Evolutionary conservation across 2,113 vertebrate species (phyloP).

Genomic region (Eupsittula cactorum): DNA sequence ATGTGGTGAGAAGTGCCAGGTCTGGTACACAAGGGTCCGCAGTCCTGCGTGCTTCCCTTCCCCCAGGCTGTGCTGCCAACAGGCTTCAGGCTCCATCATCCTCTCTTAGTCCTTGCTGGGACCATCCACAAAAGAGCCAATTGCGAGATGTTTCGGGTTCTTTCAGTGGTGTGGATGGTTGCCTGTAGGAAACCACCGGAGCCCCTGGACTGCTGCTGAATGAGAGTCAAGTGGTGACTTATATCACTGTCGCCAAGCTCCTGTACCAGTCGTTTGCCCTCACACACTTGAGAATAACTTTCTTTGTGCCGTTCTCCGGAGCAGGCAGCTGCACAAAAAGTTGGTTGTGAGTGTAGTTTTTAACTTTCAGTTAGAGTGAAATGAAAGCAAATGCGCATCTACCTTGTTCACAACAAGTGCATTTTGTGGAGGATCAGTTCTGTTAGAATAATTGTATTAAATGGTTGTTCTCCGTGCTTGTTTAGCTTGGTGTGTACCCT

Average conservation of each 20-base stretch:
- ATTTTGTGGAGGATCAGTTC: neutral
- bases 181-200: neutral
- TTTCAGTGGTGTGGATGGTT: neutral
- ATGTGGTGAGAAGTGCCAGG: neutral
- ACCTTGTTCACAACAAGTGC: neutral
- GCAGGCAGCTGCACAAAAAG: neutral
- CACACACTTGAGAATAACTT: neutral
- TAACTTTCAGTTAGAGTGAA: neutral
- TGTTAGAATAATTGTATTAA: neutral
- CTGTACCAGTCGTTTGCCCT: neutral
- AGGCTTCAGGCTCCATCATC: neutral
- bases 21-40: neutral
- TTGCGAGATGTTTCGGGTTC: neutral
- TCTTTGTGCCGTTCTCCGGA: neutral
- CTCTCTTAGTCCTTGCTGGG: neutral
- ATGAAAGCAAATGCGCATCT: neutral
- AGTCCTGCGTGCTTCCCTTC: neutral
- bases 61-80: neutral
- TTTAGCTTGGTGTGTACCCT: neutral
- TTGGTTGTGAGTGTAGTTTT: neutral
- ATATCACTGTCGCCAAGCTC: neutral
- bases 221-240: neutral
- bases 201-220: neutral
- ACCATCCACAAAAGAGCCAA: accelerated
- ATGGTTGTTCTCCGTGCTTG: neutral